Conservation (phyloP, 2,888 invertebrate genomes). For the Meta bourneti region DNA sequence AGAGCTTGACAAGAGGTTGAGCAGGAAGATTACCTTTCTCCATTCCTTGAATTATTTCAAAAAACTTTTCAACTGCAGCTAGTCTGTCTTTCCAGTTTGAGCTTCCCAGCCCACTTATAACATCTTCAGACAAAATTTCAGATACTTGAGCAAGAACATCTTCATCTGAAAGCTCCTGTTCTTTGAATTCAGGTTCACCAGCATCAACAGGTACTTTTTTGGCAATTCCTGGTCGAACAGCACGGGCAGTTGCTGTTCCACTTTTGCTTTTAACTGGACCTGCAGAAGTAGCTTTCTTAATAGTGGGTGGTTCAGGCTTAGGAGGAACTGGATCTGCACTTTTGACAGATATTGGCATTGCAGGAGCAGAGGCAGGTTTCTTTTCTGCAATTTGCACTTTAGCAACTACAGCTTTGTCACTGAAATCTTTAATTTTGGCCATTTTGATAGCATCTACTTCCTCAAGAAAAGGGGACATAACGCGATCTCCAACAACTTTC, state of each 20-base stretch:
- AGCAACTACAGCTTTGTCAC: constrained; percentile 89
- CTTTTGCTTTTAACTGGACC: constrained; percentile 77
- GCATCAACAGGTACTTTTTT: constrained; percentile 79
- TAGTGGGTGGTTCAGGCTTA: constrained; percentile 28
- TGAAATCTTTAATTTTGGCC: constrained; percentile 94
- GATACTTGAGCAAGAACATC: constrained; percentile 89
- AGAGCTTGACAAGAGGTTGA: constrained; percentile 88
- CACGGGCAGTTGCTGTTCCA: constrained; percentile 30
- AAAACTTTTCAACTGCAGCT: constrained; percentile 87
- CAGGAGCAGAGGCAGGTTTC: constrained; percentile 68
- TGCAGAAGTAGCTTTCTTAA: constrained; percentile 69
- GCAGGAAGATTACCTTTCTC: constrained; percentile 86
- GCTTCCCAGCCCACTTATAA: constrained; percentile 86
- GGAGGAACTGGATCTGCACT: constrained; percentile 37
- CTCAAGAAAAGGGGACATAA: constrained; percentile 90
- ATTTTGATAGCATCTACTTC: constrained; percentile 95
- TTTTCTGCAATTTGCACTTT: constrained; percentile 56
- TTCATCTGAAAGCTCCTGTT: constrained; percentile 83
- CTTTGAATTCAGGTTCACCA: constrained; percentile 79
- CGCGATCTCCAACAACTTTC: constrained; percentile 95
- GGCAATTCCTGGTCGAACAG: constrained; percentile 80
- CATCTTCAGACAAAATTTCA: constrained; percentile 85
- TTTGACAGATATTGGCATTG: constrained; percentile 68
- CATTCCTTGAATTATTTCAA: constrained; percentile 84
- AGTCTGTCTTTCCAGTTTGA: constrained; percentile 93